Evolutionary conservation across 1,140 invertebrate genomes (phyloP).

Genomic region (Cepaea nemoralis): DNA sequence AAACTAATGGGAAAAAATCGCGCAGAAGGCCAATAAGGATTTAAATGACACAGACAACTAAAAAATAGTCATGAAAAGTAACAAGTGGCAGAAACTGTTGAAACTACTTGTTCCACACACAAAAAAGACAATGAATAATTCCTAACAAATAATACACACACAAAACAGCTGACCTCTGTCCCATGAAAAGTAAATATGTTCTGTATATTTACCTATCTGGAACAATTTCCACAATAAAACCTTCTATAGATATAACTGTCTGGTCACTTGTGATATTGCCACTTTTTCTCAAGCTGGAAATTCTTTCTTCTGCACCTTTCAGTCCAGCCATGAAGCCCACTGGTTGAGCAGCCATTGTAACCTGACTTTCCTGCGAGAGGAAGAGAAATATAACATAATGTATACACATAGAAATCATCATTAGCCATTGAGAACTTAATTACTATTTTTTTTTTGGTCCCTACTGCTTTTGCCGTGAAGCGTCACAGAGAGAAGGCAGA

Average conservation of each 20-base stretch:
- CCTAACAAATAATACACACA: background rate
- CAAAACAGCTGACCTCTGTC: background rate
- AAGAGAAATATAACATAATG: no score
- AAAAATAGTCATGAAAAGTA: no score
- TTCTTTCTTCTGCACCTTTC: conserved; percentile 74
- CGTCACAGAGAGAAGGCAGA: no score
- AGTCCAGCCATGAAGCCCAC: conserved; percentile 84
- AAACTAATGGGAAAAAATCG: no score
- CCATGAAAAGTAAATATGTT: conserved; percentile 1
- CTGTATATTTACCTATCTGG: conserved; percentile 77
- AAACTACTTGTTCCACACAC: background rate
- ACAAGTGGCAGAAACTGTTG: no score
- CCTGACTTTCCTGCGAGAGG: conserved; percentile 64
- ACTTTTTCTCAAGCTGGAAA: conserved; percentile 62
- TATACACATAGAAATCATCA: no score
- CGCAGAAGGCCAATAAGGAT: no score
- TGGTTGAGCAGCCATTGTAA: conserved; percentile 76
- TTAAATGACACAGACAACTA: no score
- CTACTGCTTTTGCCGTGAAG: no score
- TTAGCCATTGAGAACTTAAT: no score
- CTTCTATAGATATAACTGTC: conserved; percentile 83
- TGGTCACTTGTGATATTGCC: conserved; percentile 74
- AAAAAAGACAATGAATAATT: background rate
- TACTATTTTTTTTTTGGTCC: no score
- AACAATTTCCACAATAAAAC: conserved; percentile 83